Percentiles rank a stretch among this genome's conserved stretches.
phyloP scores from a whole-genome alignment of 2,888 invertebrate species.

The Noctuana brunneofusca region DNA sequence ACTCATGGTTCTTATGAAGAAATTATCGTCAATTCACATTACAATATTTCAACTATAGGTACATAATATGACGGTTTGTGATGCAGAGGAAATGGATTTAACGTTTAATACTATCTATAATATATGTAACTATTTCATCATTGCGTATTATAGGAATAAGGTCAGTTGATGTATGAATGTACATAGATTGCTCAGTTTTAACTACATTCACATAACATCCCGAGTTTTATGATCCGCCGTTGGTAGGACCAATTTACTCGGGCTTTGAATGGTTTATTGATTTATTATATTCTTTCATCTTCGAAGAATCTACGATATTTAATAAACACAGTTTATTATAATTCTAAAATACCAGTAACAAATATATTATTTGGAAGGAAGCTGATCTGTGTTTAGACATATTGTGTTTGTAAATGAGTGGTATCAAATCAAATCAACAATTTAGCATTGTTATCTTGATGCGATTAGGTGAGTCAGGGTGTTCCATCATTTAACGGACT shows the following conservation, averaged over 20 bases:
- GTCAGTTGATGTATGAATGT: slow-evolving; percentile 4
- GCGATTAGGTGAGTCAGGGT: not conserved
- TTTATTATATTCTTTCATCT: not conserved
- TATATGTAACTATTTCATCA: slow-evolving; percentile 1
- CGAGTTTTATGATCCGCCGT: slow-evolving; percentile 11
- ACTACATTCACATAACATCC: not conserved
- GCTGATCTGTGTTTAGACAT: not conserved
- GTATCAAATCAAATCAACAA: not conserved
- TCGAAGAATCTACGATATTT: not conserved
- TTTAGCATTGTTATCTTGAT: not conserved
- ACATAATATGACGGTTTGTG: slow-evolving; percentile 4
- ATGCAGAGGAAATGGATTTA: slow-evolving; percentile 1
- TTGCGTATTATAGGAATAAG: not conserved
- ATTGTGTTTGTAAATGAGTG: not conserved
- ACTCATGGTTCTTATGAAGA: not conserved
- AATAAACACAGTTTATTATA: too few species aligned
- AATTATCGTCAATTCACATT: slow-evolving; percentile 8
- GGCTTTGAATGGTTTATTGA: not conserved
- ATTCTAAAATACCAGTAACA: too few species aligned
- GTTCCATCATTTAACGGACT: slow-evolving; percentile 25
- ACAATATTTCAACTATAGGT: not conserved
- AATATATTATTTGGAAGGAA: not conserved
- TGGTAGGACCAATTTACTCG: slow-evolving; percentile 1
- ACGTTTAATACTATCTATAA: not conserved
- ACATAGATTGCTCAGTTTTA: slow-evolving; percentile 18